A percentile compares a stretch with the other conserved stretches of the same genome.
Evolutionary conservation across 1,140 invertebrate species (phyloP).

Genomic region (Leptinotarsa defecta): DNA sequence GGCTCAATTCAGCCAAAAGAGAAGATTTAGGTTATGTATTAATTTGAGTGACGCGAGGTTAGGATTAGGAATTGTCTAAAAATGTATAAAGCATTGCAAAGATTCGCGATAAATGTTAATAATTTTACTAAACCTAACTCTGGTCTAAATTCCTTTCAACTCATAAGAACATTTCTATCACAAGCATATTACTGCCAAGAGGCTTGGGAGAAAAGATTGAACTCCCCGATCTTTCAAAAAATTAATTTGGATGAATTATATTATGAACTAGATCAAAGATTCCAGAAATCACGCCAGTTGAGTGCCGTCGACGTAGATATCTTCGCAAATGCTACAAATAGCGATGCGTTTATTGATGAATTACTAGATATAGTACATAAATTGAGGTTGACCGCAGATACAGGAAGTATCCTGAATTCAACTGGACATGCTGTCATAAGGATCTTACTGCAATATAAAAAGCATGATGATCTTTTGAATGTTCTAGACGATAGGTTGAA

Average conservation of each 20-base stretch:
- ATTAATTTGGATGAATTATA: slow-evolving; percentile 68
- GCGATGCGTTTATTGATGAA: slow-evolving; percentile 65
- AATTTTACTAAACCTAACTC: too few relatives aligned
- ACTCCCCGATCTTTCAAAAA: slow-evolving; percentile 66
- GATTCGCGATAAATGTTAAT: too few relatives aligned
- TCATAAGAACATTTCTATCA: slow-evolving; percentile 61
- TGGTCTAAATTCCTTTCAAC: too few relatives aligned
- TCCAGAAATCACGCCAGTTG: slow-evolving; percentile 59
- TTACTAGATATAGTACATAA: slow-evolving; percentile 70
- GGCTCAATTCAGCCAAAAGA: too few relatives aligned
- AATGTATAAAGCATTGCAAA: too few relatives aligned
- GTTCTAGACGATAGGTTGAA: slow-evolving; percentile 81
- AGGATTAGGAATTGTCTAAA: too few relatives aligned
- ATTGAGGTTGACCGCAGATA: slow-evolving; percentile 70
- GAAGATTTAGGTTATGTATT: too few relatives aligned
- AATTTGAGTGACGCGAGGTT: too few relatives aligned
- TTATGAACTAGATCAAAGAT: slow-evolving; percentile 66
- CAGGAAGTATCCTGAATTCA: slow-evolving; percentile 72
- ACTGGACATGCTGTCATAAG: slow-evolving; percentile 81
- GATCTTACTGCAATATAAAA: slow-evolving; percentile 65
- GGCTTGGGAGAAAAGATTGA: slow-evolving; percentile 66
- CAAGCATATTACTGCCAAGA: slow-evolving; percentile 70
- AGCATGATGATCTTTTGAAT: slow-evolving; percentile 67
- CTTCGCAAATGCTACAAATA: slow-evolving; percentile 67
- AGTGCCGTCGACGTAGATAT: slow-evolving; percentile 77